phyloP scores from a whole-genome alignment of 1,140 invertebrate genomes.

The Conopomorpha cramerella region DNA sequence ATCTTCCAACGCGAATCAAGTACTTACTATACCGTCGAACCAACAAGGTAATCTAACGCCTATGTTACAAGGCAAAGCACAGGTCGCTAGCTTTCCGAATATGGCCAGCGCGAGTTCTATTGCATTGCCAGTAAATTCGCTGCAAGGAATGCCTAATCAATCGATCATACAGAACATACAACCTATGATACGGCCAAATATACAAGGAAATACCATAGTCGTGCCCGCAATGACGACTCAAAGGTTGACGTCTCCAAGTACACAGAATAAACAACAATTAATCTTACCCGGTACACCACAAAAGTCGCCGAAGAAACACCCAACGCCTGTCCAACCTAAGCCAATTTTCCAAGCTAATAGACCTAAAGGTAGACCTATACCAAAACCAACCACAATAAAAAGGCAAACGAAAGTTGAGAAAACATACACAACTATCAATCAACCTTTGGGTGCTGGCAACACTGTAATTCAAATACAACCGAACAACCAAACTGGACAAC shows the following conservation, averaged over 20 bases:
- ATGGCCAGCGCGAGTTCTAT: slow-evolving; percentile 53
- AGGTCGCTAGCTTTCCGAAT: slow-evolving; percentile 52
- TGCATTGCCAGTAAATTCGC: slow-evolving; percentile 48
- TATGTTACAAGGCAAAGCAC: slow-evolving; percentile 50
- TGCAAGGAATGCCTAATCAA: slow-evolving; percentile 47
- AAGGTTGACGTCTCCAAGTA: slow-evolving; percentile 44
- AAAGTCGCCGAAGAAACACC: slow-evolving; percentile 57
- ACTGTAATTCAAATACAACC: slow-evolving; percentile 55
- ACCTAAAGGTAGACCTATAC: slow-evolving; percentile 42
- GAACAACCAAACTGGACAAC: slow-evolving; percentile 53
- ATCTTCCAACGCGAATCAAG: slow-evolving; percentile 53
- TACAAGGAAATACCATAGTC: slow-evolving; percentile 52
- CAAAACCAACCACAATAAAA: slow-evolving; percentile 52
- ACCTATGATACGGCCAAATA: slow-evolving; percentile 48
- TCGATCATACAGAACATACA: slow-evolving; percentile 53
- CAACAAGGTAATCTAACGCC: slow-evolving; percentile 33
- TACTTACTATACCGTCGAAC: slow-evolving; percentile 49
- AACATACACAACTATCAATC: slow-evolving; percentile 48
- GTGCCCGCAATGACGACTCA: slow-evolving; percentile 50
- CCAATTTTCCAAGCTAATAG: slow-evolving; percentile 52
- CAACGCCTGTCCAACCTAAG: slow-evolving; percentile 47
- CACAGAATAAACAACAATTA: slow-evolving; percentile 52
- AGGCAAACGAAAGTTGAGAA: slow-evolving; percentile 52
- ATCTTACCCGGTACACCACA: slow-evolving; percentile 39
- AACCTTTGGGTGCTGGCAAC: slow-evolving; percentile 39